phyloP scores from a whole-genome alignment of 2,113 vertebrate species.

The Mixornis gularis region DNA sequence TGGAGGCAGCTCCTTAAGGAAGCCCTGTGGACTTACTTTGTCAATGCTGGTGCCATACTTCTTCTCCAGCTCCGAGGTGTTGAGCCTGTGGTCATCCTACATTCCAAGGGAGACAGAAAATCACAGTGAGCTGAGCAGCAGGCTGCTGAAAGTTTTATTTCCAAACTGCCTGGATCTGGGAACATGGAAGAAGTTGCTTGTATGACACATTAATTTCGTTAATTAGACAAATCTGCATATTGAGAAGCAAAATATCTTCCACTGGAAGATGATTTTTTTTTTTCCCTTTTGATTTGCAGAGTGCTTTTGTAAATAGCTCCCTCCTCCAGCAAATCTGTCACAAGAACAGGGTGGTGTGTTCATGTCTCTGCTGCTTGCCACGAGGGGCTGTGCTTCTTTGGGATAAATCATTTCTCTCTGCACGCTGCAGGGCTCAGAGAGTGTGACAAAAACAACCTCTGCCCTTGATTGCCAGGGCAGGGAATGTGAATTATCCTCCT shows the following conservation, averaged over 20 bases:
- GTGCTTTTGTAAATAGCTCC: background rate
- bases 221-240: background rate
- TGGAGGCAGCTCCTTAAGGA: background rate
- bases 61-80: conserved; percentile 62
- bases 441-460: background rate
- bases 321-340: conserved; percentile 27
- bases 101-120: conserved; percentile 4
- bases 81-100: conserved; percentile 78
- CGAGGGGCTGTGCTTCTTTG: background rate
- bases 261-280: background rate
- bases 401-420: background rate
- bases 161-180: background rate
- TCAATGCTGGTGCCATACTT: conserved; percentile 69
- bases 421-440: background rate
- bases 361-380: background rate
- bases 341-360: background rate
- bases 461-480: background rate
- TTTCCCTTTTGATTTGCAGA: background rate
- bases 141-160: background rate
- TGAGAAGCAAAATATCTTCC: background rate
- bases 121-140: background rate
- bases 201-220: background rate
- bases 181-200: background rate
- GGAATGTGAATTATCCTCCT: background rate
- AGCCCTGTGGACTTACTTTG: conserved; percentile 61